These are phyloP conservation scores for Drosophila nr. perissopoda DNA, from an alignment of 2,888 invertebrate species.

Conservation along the genomic window DNA sequence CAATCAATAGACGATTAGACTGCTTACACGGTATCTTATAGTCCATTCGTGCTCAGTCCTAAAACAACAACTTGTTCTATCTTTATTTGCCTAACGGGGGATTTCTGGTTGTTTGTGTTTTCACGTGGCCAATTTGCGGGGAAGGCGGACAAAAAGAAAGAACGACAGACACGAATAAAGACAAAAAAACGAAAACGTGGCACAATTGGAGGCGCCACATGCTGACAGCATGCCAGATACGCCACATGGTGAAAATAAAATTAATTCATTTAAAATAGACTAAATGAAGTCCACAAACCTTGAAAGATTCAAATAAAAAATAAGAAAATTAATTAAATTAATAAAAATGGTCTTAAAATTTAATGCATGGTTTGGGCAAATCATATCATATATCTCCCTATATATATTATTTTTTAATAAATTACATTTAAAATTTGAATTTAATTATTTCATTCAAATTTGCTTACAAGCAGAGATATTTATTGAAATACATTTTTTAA, in stretches of 20 bases:
- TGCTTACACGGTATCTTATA: background rate
- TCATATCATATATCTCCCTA: background rate
- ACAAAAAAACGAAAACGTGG: background rate
- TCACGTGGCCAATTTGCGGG: conserved; percentile 63
- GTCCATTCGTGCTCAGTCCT: background rate
- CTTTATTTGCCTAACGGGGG: background rate
- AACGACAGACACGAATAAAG: background rate
- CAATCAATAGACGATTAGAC: background rate
- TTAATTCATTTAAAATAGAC: background rate
- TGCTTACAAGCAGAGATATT: background rate
- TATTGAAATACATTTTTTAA: background rate
- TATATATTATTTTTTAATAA: background rate
- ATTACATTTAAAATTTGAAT: rapidly evolving
- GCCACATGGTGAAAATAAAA: conserved; percentile 30
- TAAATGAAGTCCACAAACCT: background rate
- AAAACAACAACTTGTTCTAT: conserved; percentile 9
- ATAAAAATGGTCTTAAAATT: background rate
- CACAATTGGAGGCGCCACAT: conserved; percentile 34
- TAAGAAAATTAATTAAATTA: background rate
- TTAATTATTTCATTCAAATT: background rate
- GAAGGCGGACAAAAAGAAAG: conserved; percentile 2
- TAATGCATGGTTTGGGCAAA: too few relatives aligned
- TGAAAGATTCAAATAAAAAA: background rate
- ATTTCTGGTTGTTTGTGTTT: conserved; percentile 28
- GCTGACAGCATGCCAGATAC: conserved; percentile 33